Percentiles rank a stretch among this genome's conserved stretches.
phyloP scores from a whole-genome alignment of 2,888 invertebrate genomes.

The Erebia aethiops region DNA sequence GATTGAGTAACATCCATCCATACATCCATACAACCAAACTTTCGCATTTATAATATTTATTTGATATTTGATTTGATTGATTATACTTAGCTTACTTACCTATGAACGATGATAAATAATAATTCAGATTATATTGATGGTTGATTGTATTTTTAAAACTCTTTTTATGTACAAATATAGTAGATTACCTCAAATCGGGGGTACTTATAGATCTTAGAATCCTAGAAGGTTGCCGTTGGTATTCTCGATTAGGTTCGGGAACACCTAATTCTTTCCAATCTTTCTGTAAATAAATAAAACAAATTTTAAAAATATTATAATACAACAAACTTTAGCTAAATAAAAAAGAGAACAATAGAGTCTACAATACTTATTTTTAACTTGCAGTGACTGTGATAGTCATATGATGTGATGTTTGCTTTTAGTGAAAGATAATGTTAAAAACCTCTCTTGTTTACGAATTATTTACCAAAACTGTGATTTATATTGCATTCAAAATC shows the following conservation, averaged over 20 bases:
- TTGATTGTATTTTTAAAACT: not conserved
- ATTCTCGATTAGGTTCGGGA: conserved; percentile 60
- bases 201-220: conserved; percentile 42
- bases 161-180: not conserved
- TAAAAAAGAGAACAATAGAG: not conserved
- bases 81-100: not conserved
- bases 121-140: not conserved
- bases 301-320: not conserved
- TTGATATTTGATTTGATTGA: too few relatives aligned
- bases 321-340: not conserved
- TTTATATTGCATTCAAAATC: conserved; percentile 19
- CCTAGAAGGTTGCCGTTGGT: conserved; percentile 27
- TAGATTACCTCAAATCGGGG: conserved; percentile 36
- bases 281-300: conserved; percentile 55
- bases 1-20: too few relatives aligned
- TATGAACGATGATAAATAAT: not conserved
- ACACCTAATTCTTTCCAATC: conserved; percentile 73
- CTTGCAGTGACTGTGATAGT: not conserved
- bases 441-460: not conserved
- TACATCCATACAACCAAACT: too few relatives aligned
- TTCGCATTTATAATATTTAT: too few relatives aligned
- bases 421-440: not conserved
- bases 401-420: not conserved
- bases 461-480: conserved; percentile 5
- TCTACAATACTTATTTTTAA: too few relatives aligned